These are phyloP conservation scores for Anthrax anthrax DNA, from an alignment of 2,888 invertebrate species.

Conservation along the genomic window DNA sequence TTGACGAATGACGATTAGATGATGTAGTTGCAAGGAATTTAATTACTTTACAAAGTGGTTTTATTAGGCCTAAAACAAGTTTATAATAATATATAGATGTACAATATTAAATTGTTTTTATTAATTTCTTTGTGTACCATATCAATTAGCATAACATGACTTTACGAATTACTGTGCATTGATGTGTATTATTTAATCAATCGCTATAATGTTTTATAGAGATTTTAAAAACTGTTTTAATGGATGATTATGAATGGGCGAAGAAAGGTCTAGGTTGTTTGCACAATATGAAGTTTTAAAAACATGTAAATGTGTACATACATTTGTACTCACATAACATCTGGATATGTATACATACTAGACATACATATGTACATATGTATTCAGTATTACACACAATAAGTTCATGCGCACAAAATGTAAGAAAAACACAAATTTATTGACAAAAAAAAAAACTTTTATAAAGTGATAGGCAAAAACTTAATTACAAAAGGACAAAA, in stretches of 20 bases:
- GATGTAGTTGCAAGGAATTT: slow-evolving; percentile 6
- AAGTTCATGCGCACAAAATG: too few species aligned
- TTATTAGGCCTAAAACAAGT: background rate
- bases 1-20: slow-evolving; percentile 5
- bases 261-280: background rate
- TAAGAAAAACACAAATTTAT: too few species aligned
- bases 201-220: slow-evolving; percentile 1
- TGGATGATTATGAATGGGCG: background rate
- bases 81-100: background rate
- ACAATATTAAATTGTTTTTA: too few species aligned
- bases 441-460: too few species aligned
- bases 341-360: too few species aligned
- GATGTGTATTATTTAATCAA: slow-evolving; percentile 10
- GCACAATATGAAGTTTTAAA: too few species aligned
- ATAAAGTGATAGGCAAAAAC: too few species aligned
- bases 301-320: too few species aligned
- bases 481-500: too few species aligned
- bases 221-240: background rate
- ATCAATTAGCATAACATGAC: slow-evolving; percentile 12
- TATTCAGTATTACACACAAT: too few species aligned
- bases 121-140: background rate
- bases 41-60: slow-evolving; percentile 7
- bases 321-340: too few species aligned
- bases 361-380: too few species aligned
- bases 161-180: slow-evolving; percentile 9